A percentile compares a stretch with the other conserved stretches of the same genome.
Evolutionary conservation across 2,113 vertebrate species (phyloP).

Genomic region (Aviceda subcristata): DNA sequence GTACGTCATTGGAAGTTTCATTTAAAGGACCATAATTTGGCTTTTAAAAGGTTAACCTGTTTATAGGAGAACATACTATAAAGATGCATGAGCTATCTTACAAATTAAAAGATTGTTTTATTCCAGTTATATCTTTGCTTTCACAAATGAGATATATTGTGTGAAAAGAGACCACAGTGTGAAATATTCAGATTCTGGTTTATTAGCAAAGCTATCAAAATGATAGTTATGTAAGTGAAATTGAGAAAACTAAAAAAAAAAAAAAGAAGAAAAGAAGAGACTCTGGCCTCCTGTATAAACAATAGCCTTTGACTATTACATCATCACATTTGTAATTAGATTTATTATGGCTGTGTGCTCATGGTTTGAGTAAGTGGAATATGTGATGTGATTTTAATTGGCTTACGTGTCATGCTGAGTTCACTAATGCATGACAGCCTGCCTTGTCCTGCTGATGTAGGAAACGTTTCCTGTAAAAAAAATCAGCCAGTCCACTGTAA

Average conservation of each 20-base stretch:
- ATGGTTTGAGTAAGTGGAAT: neutral
- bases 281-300: neutral
- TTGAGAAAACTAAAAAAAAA: neutral
- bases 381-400: slow-evolving; percentile 40
- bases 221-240: neutral
- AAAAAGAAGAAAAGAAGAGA: neutral
- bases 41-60: neutral
- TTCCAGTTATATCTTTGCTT: neutral
- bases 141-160: neutral
- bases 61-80: neutral
- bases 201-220: neutral
- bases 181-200: neutral
- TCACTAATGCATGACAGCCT: neutral
- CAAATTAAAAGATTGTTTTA: neutral
- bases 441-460: neutral
- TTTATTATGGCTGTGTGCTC: slow-evolving; percentile 1
- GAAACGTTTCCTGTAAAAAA: neutral
- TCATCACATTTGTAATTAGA: neutral
- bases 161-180: neutral
- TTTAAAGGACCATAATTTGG: neutral
- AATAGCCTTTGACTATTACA: slow-evolving; percentile 14
- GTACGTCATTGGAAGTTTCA: neutral
- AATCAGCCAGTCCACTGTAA: neutral
- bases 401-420: neutral
- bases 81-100: neutral